Conservation (phyloP, 2,797 vertebrate genomes). For the Ceyx erithaca region DNA sequence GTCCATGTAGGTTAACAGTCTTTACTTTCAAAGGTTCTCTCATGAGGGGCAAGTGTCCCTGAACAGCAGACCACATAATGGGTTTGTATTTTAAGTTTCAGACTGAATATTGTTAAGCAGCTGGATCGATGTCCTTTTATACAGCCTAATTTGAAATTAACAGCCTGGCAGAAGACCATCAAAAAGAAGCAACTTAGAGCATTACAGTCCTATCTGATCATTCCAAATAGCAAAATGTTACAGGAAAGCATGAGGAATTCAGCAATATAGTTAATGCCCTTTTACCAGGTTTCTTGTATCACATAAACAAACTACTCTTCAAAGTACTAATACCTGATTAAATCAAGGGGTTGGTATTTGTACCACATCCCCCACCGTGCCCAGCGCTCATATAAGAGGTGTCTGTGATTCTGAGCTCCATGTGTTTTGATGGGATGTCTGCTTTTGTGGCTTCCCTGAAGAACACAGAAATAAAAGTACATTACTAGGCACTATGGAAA, state of each 20-base stretch:
- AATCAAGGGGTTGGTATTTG: conserved; percentile 97
- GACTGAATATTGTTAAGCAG: not conserved
- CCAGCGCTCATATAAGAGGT: conserved; percentile 98
- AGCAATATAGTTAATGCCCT: not conserved
- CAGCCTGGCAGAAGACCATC: not conserved
- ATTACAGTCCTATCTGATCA: not conserved
- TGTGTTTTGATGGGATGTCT: conserved; percentile 95
- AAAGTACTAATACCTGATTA: conserved; percentile 88
- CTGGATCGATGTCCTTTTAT: not conserved
- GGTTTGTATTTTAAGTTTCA: not conserved
- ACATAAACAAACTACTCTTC: not conserved
- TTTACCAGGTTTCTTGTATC: not conserved
- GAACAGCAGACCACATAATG: not conserved
- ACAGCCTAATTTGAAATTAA: not conserved
- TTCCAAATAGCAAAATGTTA: not conserved
- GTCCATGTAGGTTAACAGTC: not conserved
- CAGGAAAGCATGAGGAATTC: not conserved
- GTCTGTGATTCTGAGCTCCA: conserved; percentile 95
- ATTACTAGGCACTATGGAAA: not conserved
- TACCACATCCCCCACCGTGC: conserved; percentile 99
- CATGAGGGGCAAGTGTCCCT: not conserved
- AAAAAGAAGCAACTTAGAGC: not conserved
- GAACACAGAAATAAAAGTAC: not conserved
- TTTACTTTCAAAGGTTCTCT: not conserved
- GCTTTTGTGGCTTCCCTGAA: conserved; percentile 94